Percentiles rank a stretch among this genome's conserved stretches.
These are phyloP conservation scores for Taenaris catops DNA, from an alignment of 2,888 invertebrate genomes.

Conservation along the genomic window DNA sequence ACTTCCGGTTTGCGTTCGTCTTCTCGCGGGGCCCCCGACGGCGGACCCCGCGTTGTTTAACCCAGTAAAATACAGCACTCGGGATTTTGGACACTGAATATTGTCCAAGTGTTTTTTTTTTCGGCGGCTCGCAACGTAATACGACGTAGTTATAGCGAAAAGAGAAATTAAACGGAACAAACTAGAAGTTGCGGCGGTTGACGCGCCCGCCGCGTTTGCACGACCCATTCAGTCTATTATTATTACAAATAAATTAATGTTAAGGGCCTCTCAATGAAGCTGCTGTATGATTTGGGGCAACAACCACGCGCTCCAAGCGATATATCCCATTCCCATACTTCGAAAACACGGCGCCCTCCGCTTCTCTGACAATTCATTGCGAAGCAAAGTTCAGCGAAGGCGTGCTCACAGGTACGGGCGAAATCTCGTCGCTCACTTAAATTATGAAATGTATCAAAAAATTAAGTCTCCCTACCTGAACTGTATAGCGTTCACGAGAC, in stretches of 20 bases:
- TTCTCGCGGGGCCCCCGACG: slow-evolving; percentile 50
- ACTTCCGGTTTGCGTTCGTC: slow-evolving; percentile 71
- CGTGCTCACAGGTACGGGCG: no score
- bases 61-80: slow-evolving; percentile 46
- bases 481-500: no score
- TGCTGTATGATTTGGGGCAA: no score
- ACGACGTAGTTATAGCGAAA: slow-evolving; percentile 59
- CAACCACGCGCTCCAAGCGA: no score
- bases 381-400: no score
- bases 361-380: no score
- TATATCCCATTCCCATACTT: no score
- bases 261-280: no score
- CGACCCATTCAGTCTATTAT: slow-evolving; percentile 1
- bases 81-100: slow-evolving; percentile 38
- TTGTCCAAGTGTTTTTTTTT: slow-evolving; percentile 42
- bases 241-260: slow-evolving; percentile 19
- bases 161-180: slow-evolving; percentile 75
- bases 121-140: slow-evolving; percentile 48
- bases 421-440: no score
- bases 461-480: no score
- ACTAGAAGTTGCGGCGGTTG: slow-evolving; percentile 52
- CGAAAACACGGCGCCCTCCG: no score
- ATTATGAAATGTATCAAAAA: no score
- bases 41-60: slow-evolving; percentile 51
- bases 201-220: slow-evolving; percentile 26